Evolutionary conservation across 2,797 vertebrate species (phyloP), one percentile per base, ranked within the genome.

Genomic region (Cirrhinus mrigala): DNA sequence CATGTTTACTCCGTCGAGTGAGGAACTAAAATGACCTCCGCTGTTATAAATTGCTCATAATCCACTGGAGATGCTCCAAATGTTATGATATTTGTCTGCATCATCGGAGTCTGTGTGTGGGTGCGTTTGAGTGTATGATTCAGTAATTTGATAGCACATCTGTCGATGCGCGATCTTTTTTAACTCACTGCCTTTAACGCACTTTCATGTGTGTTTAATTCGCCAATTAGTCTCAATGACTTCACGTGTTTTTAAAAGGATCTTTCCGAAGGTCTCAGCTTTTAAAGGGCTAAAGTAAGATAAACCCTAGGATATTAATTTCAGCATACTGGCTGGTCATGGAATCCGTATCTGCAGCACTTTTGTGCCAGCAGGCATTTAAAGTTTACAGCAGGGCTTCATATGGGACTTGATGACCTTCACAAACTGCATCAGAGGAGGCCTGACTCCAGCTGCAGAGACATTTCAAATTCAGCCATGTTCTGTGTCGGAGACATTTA

Each of bases 341-440:
- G 81, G 71, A 85, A 75, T 82, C 70, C 29, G 46, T 70, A 77
- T 82, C 62, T 87, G 78, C 82, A 40, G 46, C 50, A 78, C 60
- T 69, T 80, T 64, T 70, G 71, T 85, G 81, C 89, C 88, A 89
- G 78, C 62, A 85, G 85, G 62, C 77, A 70, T 83, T 83, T 87
- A 76, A 90, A 85, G 78, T 89, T 90, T 89, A 86, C 82, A 84
- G 74, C 84, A 33, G 29, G 70, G 86, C 82, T 84, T 87, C 83
- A 52, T 86, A 71, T 83, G 87, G 84, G 85, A 89, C 85, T 89
- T 75, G 62, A 58, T 87, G 87, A 87, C 74, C 62, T 85, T 86
- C 87, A 77, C 78, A 69, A 88, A 78, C 87, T 70, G 46, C 86
- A 87, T 79, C 80, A 84, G 79, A 77, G 87, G 70, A 44, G 40